A percentile compares a stretch with the other conserved stretches of the same genome.
Conservation (phyloP, 2,888 invertebrate genomes). For the Ophraella communa region DNA sequence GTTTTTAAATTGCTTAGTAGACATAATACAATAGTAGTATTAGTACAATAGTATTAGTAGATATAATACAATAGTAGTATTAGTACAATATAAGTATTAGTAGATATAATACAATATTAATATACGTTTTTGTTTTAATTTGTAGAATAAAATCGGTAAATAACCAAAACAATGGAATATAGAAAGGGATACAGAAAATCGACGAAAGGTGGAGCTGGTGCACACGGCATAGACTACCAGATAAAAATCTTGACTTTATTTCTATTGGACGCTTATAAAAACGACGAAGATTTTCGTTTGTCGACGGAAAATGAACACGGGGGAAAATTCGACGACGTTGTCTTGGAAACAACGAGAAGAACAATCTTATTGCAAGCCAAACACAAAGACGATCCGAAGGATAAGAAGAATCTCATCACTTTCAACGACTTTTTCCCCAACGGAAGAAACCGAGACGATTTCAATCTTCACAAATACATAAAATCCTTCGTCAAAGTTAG, state of each 20-base stretch:
- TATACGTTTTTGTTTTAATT: background rate
- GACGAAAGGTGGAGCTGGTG: background rate
- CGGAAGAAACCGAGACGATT: background rate
- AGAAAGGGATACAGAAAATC: background rate
- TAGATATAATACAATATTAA: too few species aligned
- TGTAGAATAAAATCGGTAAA: background rate
- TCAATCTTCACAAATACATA: background rate
- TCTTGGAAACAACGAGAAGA: background rate
- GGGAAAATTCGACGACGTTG: conserved; percentile 1
- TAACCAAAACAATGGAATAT: background rate
- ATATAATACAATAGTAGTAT: too few species aligned
- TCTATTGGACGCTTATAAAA: background rate
- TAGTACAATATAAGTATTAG: too few species aligned
- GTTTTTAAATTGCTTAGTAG: too few species aligned
- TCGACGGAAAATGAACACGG: background rate
- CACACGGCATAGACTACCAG: background rate
- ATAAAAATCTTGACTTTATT: background rate
- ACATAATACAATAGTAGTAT: too few species aligned
- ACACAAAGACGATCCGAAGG: background rate
- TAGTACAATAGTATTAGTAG: too few species aligned
- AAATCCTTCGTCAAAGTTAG: background rate
- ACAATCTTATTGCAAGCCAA: conserved; percentile 1
- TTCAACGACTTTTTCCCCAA: background rate
- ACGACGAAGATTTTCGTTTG: background rate
- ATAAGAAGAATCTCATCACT: background rate